Base-by-base conservation (phyloP, 1,140 invertebrate genomes). In the Sycophaga agraensis region DNA sequence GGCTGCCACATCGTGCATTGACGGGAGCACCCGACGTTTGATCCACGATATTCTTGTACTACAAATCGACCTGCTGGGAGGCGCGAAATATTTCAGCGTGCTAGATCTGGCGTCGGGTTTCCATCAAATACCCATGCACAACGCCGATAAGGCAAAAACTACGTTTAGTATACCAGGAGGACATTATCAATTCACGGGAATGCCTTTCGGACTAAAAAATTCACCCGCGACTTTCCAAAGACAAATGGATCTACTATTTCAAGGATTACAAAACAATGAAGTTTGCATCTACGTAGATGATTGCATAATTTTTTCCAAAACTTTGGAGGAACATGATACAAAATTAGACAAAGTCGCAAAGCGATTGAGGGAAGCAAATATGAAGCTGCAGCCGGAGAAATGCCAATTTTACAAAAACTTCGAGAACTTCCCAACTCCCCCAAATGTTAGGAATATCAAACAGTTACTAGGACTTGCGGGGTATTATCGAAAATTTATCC, bases 281-380 rank as follows among this genome's bases (percentile, higher is more conserved):
- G 9, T 46, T 8, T 40, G 45, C n/a, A 34, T 46, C 8, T 57
- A 57, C 14, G 11, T 57, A 19, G 54, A 57, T 24, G 54, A 57
- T 14, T 39, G 14, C n/a, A 39, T 39, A 4, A 39, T 39, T 11
- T 39, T 39, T 39, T 4, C 4, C 14, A 39, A 7, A 39, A 39
- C n/a, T n/a, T n/a, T n/a, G 14, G n/a, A 11, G 14, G n/a, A 39
- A 39, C 37, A 39, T n/a, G 14, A 39, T n/a, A 14, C 7, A 39
- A 39, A 39, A 39, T 7, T 39, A 42, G 2, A 5, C 21, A 21
- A n/a, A n/a, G n/a, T n/a, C n/a, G n/a, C n/a, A n/a, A n/a, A n/a
- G n/a, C n/a, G n/a, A n/a, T n/a, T n/a, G n/a, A n/a, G n/a, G n/a
- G n/a, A n/a, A n/a, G n/a, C n/a, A n/a, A n/a, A n/a, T n/a, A n/a